phyloP scores from a whole-genome alignment of 53 echinoderm and acorn worm genomes.

The Echinometra lucunter region DNA sequence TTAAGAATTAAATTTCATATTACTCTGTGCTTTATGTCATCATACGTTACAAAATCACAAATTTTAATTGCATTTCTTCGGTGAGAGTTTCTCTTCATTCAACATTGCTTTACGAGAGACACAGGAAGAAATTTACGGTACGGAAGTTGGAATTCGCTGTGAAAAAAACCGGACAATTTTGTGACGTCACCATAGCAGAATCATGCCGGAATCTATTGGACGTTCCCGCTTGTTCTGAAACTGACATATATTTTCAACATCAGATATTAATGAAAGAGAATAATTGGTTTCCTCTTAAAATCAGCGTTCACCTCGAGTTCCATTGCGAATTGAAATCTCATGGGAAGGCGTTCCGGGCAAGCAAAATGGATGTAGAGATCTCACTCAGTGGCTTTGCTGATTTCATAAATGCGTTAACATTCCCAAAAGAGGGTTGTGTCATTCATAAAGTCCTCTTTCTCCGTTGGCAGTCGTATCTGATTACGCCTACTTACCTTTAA shows the following conservation, averaged over 20 bases:
- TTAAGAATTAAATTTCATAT: no score
- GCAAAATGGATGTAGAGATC: neutral
- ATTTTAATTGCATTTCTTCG: neutral
- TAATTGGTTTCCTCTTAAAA: neutral
- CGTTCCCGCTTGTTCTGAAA: neutral
- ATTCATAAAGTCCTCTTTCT: neutral
- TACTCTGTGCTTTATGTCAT: neutral
- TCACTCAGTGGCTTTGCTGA: neutral
- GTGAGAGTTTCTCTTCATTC: neutral
- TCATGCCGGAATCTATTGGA: neutral
- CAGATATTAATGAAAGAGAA: neutral
- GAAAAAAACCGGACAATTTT: neutral
- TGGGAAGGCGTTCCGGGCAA: neutral
- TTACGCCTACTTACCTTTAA: neutral
- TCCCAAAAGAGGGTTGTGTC: neutral
- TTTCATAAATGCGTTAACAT: neutral
- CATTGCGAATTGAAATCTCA: neutral
- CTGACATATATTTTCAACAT: neutral
- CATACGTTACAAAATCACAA: neutral
- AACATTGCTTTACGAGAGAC: no score
- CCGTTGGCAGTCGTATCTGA: neutral
- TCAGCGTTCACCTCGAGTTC: neutral
- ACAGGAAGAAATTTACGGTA: neutral
- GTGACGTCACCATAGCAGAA: neutral
- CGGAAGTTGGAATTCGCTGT: neutral